Evolutionary conservation across 2,113 vertebrate species (phyloP).

Genomic region (Pseudorectes ferrugineus): DNA sequence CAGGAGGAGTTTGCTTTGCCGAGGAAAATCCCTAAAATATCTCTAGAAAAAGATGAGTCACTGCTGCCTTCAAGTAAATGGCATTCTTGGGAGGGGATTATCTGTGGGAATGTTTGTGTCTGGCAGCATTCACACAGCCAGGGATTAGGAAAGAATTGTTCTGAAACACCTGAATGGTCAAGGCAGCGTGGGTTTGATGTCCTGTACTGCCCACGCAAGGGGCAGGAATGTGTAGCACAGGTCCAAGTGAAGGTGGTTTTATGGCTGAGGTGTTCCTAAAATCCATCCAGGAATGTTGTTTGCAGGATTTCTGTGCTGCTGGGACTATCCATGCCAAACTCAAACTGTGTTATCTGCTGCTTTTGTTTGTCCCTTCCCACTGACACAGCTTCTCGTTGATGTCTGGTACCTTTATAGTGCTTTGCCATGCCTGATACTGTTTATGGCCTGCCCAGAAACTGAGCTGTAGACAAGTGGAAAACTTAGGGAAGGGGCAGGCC

Average conservation of each 20-base stretch:
- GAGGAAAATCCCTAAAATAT: neutral
- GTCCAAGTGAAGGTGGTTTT: neutral
- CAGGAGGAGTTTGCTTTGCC: neutral
- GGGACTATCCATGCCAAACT: neutral
- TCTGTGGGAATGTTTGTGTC: neutral
- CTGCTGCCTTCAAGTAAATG: neutral
- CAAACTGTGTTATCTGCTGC: neutral
- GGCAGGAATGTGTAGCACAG: neutral
- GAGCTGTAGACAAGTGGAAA: neutral
- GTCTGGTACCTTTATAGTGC: neutral
- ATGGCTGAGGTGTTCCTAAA: neutral
- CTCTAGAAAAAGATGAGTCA: neutral
- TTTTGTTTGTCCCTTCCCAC: neutral
- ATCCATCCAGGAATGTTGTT: neutral
- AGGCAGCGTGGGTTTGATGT: neutral
- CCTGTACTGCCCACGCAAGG: neutral
- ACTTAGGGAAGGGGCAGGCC: neutral
- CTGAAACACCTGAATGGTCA: neutral
- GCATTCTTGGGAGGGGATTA: neutral
- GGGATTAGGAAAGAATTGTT: neutral
- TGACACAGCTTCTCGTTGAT: neutral
- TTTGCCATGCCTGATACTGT: accelerated
- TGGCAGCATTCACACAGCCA: neutral
- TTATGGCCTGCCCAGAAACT: neutral
- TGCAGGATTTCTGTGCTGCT: neutral